A percentile compares a stretch with the other conserved stretches of the same genome.
Conservation (phyloP, 2,113 vertebrate species). For the Pangasianodon gigas region DNA sequence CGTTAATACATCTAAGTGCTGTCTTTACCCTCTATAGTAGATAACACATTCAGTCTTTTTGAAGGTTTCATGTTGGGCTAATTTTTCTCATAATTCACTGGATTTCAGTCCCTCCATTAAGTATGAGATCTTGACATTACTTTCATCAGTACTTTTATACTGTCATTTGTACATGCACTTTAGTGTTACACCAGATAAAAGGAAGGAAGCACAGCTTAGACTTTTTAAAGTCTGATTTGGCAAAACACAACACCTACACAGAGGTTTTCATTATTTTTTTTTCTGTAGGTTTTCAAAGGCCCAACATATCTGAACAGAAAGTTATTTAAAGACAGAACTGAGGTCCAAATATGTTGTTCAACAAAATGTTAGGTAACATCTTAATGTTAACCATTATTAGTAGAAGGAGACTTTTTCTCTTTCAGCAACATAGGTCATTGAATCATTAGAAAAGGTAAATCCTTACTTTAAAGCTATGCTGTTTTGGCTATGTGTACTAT, state of each 20-base stretch:
- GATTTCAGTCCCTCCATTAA: constrained; percentile 39
- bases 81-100: constrained; percentile 13
- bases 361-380: neutral
- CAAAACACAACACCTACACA: constrained; percentile 2
- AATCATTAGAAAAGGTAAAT: neutral
- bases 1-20: neutral
- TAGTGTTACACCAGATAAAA: neutral
- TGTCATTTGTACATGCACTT: constrained; percentile 8
- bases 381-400: neutral
- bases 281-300: neutral
- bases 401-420: neutral
- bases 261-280: neutral
- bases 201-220: neutral
- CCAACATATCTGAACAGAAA: neutral
- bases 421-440: neutral
- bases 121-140: neutral
- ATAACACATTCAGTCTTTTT: neutral
- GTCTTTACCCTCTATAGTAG: neutral
- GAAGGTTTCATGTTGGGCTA: constrained; percentile 31
- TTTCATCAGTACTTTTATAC: constrained; percentile 15
- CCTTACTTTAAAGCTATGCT: neutral
- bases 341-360: neutral
- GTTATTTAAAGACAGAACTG: neutral
- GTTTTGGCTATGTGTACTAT: neutral
- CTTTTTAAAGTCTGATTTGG: constrained; percentile 9